Conservation (phyloP, 2,888 invertebrate genomes). For the Vannuccia rotundouncinata region DNA sequence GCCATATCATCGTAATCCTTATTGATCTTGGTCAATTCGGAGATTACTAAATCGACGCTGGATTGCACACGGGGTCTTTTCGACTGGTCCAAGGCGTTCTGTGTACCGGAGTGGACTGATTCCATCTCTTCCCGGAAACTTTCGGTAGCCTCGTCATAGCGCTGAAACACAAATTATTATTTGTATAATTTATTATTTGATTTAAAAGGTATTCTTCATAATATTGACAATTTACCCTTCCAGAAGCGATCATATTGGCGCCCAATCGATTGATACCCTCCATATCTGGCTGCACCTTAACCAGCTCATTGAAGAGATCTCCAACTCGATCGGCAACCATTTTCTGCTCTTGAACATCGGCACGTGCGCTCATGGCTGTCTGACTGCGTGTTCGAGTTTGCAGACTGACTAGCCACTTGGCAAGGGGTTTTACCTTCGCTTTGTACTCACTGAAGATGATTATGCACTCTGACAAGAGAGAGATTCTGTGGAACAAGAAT, state of each 20-base stretch:
- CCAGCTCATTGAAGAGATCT: slow-evolving; percentile 41
- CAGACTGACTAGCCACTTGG: slow-evolving; percentile 11
- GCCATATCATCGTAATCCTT: slow-evolving; percentile 61
- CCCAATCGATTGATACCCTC: slow-evolving; percentile 52
- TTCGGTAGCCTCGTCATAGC: slow-evolving; percentile 46
- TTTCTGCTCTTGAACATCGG: slow-evolving; percentile 44
- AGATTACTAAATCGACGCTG: slow-evolving; percentile 70
- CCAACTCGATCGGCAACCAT: slow-evolving; percentile 35
- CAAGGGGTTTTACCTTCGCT: not conserved
- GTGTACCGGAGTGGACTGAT: slow-evolving; percentile 20
- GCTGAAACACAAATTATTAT: slow-evolving; percentile 65
- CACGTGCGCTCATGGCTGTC: not conserved
- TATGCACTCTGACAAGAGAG: not conserved
- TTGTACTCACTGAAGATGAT: not conserved
- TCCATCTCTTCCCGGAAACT: slow-evolving; percentile 33
- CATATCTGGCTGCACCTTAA: not conserved
- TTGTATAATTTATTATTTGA: not conserved
- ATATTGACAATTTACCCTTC: slow-evolving; percentile 53
- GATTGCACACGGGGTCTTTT: slow-evolving; percentile 47
- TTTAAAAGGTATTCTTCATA: slow-evolving; percentile 44
- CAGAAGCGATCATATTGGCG: slow-evolving; percentile 65
- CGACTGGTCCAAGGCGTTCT: slow-evolving; percentile 31
- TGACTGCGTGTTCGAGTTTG: not conserved
- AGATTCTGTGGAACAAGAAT: not conserved
- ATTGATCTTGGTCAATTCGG: slow-evolving; percentile 74